Base-by-base conservation (phyloP, 2,797 vertebrate species). In the Taeniopygia guttata region DNA sequence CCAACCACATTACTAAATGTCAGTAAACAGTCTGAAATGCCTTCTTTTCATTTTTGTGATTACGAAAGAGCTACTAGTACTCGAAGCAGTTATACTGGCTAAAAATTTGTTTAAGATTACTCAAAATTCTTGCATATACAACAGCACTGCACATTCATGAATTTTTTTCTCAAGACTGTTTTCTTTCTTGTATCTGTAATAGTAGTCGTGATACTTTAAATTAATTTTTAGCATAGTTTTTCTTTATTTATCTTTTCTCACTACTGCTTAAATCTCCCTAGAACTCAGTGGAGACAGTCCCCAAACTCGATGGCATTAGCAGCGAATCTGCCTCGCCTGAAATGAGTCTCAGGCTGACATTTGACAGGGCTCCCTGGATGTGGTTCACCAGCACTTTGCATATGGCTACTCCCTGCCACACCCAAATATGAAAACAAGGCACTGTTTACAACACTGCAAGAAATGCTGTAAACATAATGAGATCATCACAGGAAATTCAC, bases 401-500 rank as follows among this genome's bases (percentile, higher is more conserved):
- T 60, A 38, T 36, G 56, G 42, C 49, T 85, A 7, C 85, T 95
- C 67, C 59, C 55, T 79, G 80, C 87, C 94, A 72, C 95, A 85
- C 90, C 88, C 95, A 58, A 46, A 45, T 34, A 91, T 6, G 84
- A 69, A 93, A 95, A 94, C 32, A 84, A 93, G 67, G 45, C 88
- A 4, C 85, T 92, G 81, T 68, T 87, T 89, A 90, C 66, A 70
- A 13, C 55, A 42, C 40, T 43, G 51, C 76, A 79, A 78, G 59
- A 85, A 87, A 87, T 34, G 81, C 72, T 83, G 84, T 93, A 87
- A 95, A 85, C 84, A 94, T 58, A 40, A 60, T 92, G 86, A 96
- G 74, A 92, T 96, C 94, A 96, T 90, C 84, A 54, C 75, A 77
- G 83, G 83, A 93, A 95, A 69, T 67, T 70, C 84, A 93, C 6